Conservation (phyloP, 2,113 vertebrate species). For the Zosterops lateralis region DNA sequence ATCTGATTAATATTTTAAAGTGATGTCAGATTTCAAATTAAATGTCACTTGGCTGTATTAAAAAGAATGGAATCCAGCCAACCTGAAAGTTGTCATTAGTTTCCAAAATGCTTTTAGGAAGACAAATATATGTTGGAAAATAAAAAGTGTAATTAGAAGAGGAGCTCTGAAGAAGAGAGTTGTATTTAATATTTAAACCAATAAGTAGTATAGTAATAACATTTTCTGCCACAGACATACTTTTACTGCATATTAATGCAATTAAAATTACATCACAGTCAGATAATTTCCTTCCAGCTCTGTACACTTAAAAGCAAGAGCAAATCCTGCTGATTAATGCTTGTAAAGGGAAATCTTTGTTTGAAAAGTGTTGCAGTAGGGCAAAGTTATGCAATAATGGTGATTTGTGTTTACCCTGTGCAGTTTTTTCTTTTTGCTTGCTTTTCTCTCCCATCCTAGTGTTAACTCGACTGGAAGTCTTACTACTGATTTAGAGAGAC, state of each 20-base stretch:
- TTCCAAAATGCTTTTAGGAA: conserved; percentile 62
- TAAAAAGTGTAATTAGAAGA: conserved; percentile 49
- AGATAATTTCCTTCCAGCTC: conserved; percentile 36
- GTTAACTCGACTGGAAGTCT: neutral
- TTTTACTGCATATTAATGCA: conserved; percentile 59
- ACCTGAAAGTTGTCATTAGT: conserved; percentile 48
- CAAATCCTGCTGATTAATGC: conserved; percentile 1
- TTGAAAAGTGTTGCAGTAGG: neutral
- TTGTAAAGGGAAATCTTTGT: neutral
- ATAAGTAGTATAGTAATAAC: neutral
- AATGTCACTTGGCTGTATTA: conserved; percentile 59
- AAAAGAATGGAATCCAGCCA: conserved; percentile 48
- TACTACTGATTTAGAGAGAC: neutral
- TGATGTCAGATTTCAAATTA: conserved; percentile 67
- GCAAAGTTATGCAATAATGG: neutral
- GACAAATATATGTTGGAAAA: conserved; percentile 30
- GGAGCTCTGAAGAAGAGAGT: neutral
- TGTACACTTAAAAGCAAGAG: conserved; percentile 3
- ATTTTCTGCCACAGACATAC: conserved; percentile 12
- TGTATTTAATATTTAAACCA: conserved; percentile 57
- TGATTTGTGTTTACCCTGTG: neutral
- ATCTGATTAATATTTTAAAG: conserved; percentile 63
- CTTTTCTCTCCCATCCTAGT: neutral
- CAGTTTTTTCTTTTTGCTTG: neutral
- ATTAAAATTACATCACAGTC: conserved; percentile 51